Conservation (phyloP, 2,888 invertebrate genomes). For the Stictocephala bisonia region DNA sequence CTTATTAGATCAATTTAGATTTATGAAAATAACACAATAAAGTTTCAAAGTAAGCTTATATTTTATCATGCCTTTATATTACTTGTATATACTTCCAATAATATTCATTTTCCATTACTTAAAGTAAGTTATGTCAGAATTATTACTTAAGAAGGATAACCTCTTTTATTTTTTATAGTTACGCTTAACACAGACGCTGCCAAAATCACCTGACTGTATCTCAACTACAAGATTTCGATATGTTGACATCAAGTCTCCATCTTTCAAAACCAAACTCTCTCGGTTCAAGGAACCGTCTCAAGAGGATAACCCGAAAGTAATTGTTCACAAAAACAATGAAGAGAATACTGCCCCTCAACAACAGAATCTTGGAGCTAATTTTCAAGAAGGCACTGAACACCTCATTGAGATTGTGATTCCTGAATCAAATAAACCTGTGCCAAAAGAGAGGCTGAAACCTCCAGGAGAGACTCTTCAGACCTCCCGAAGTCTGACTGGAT, state of each 20-base stretch:
- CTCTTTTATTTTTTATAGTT: not conserved
- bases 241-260: conserved; percentile 56
- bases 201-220: conserved; percentile 40
- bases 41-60: no score
- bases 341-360: not conserved
- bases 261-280: conserved; percentile 57
- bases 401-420: conserved; percentile 54
- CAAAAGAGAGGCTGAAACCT: not conserved
- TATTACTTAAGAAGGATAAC: no score
- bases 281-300: conserved; percentile 50
- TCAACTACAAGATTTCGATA: conserved; percentile 51
- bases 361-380: not conserved
- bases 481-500: conserved; percentile 30
- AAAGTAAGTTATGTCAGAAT: no score
- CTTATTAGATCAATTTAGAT: no score
- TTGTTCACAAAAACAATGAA: conserved; percentile 45
- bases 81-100: no score
- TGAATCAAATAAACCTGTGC: conserved; percentile 30
- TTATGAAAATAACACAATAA: no score
- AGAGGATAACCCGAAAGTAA: conserved; percentile 43
- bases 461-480: conserved; percentile 4
- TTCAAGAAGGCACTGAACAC: conserved; percentile 49
- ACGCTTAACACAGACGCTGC: conserved; percentile 23
- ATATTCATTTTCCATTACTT: no score
- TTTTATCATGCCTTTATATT: no score